phyloP scores from a whole-genome alignment of 2,113 vertebrate species.

The Nesogale talazaci region DNA sequence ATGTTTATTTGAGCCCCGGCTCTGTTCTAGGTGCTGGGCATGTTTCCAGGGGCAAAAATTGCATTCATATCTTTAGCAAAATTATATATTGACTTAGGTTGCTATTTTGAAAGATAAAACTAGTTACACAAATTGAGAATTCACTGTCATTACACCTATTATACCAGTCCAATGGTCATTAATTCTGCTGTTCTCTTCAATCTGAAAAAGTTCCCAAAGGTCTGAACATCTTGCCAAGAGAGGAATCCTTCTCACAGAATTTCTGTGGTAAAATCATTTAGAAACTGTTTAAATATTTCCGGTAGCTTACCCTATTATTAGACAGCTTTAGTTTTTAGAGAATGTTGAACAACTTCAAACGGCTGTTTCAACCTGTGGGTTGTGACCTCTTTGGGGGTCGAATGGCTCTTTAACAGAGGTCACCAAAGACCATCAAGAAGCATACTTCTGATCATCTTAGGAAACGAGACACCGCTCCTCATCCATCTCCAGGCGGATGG shows the following conservation, averaged over 20 bases:
- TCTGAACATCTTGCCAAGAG: neutral
- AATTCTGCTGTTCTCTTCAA: neutral
- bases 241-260: neutral
- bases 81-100: slow-evolving; percentile 1
- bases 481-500: too few species aligned
- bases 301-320: neutral
- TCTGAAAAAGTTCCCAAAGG: neutral
- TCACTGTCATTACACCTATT: neutral
- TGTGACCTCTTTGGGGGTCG: too few species aligned
- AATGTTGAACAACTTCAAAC: neutral
- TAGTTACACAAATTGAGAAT: neutral
- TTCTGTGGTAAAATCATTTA: neutral
- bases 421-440: too few species aligned
- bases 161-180: neutral
- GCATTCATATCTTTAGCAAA: slow-evolving; percentile 17
- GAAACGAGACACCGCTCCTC: too few species aligned
- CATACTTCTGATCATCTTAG: too few species aligned
- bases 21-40: neutral
- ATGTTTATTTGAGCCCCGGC: neutral
- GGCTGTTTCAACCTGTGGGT: too few species aligned
- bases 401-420: too few species aligned
- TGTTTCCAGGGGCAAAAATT: neutral
- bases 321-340: neutral
- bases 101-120: neutral
- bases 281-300: neutral